These are phyloP conservation scores for Olivierus martensii DNA, from an alignment of 1,140 invertebrate species.

Conservation along the genomic window DNA sequence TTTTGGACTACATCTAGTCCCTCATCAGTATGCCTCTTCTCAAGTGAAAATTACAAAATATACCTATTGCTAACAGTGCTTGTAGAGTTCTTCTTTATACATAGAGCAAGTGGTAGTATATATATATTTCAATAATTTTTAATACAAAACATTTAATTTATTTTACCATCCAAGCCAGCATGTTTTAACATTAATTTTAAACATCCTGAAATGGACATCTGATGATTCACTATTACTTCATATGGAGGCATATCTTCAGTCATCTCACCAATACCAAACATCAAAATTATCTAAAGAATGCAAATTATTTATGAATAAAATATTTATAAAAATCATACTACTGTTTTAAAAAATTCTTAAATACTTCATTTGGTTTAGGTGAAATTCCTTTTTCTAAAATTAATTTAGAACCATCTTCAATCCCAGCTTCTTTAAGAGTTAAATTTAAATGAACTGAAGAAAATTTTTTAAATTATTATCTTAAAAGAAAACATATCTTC, in stretches of 20 bases:
- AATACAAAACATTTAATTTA: too few species aligned
- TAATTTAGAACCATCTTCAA: slow-evolving; percentile 1
- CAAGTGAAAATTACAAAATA: too few species aligned
- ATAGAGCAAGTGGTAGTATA: too few species aligned
- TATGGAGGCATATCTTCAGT: slow-evolving; percentile 1
- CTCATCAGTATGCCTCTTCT: too few species aligned
- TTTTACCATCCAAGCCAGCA: slow-evolving; percentile 10
- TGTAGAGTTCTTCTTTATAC: too few species aligned
- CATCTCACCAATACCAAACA: slow-evolving; percentile 8
- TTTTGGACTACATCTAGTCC: too few species aligned
- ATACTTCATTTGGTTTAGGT: slow-evolving; percentile 5
- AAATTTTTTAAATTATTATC: not conserved
- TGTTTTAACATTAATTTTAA: slow-evolving; percentile 3
- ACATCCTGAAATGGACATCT: slow-evolving; percentile 2
- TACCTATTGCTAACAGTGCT: too few species aligned
- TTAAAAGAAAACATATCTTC: too few species aligned
- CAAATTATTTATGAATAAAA: not conserved
- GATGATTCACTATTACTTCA: slow-evolving; percentile 9
- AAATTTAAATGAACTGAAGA: slow-evolving; percentile 10
- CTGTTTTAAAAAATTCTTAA: not conserved
- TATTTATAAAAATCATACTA: too few species aligned
- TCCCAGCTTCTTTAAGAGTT: slow-evolving; percentile 6
- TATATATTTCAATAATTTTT: too few species aligned
- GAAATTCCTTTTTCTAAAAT: slow-evolving; percentile 13
- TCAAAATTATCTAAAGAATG: slow-evolving; percentile 4